Evolutionary conservation across 2,113 vertebrate species (phyloP), one percentile per base, ranked within the genome.

Genomic region (Lampris megalopsis): DNA sequence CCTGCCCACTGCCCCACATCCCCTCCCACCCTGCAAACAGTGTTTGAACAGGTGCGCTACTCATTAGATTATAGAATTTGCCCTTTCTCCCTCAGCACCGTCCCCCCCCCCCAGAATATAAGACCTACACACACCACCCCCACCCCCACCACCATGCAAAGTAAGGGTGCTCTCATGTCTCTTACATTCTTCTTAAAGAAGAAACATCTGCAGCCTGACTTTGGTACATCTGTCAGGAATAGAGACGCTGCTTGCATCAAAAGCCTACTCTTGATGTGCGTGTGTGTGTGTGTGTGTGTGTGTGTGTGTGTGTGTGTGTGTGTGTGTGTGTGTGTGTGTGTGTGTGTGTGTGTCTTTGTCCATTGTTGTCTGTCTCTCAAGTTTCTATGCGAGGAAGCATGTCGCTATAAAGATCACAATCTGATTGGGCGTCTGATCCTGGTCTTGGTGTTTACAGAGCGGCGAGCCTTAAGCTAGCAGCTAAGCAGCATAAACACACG

Each of bases 11-110:
- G 24, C 24, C 24, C 24, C 24, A 24, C 24, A 24, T 24, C 24
- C 24, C 24, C 24, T 24, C 24, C 24, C 24, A 24, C 24, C 24
- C 24, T 24, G 24, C 24, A 24, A 35, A 6, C 37, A 61, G 49
- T 83, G 68, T 86, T 90, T 90, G 61, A 92, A 85, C 83, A 88
- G 84, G 82, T 86, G 86, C 62, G 60, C 59, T 42, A 60, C 53
- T 73, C 71, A 82, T 86, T 89, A 73, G 7, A 57, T 82, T 65
- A 71, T 59, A 40, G 73, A 42, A 60, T 72, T 73, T 79, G 57
- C 37, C 7, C 63, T 56, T 78, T 77, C 74, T 61, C 60, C 73
- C 64, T 71, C 68, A 61, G 54, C 0, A 65, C 5, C 60, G 24
- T 24, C 24, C 24, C 24, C 24, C 24, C 24, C 24, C 24, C 24